Percentiles rank a stretch among this genome's conserved stretches.
These are phyloP conservation scores for Sebastes steindachneri DNA, from an alignment of 2,797 vertebrate species.

Conservation along the genomic window DNA sequence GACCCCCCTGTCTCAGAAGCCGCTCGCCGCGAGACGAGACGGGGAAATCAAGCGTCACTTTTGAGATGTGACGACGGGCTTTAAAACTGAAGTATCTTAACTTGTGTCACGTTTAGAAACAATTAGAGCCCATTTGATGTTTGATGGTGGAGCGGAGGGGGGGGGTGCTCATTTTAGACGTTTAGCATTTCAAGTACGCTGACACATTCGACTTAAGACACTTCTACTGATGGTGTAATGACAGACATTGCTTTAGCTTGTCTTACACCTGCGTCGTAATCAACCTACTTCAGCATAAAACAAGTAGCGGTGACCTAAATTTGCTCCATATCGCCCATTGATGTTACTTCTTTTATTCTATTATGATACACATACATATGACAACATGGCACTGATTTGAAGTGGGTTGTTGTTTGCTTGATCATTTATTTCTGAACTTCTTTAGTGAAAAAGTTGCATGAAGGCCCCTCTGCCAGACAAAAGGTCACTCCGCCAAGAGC, in stretches of 20 bases:
- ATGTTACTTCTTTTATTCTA: conserved; percentile 70
- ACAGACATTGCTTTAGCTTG: conserved; percentile 68
- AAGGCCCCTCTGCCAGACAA: conserved; percentile 56
- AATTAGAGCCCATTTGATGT: conserved; percentile 81
- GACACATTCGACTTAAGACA: conserved; percentile 59
- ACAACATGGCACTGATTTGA: conserved; percentile 54
- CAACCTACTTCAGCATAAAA: conserved; percentile 56
- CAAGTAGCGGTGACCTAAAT: conserved; percentile 67
- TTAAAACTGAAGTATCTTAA: conserved; percentile 75
- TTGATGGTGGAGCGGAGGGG: conserved; percentile 41
- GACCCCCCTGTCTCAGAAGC: conserved; percentile 61
- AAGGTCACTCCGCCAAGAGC: conserved; percentile 75
- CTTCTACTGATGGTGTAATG: conserved; percentile 43
- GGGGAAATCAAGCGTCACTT: conserved; percentile 73
- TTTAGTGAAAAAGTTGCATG: conserved; percentile 59
- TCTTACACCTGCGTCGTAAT: conserved; percentile 67
- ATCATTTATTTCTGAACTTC: conserved; percentile 46
- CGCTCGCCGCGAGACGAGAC: conserved; percentile 43
- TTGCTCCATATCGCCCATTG: conserved; percentile 55
- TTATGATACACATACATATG: conserved; percentile 59
- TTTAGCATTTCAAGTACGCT: conserved; percentile 77
- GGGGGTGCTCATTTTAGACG: conserved; percentile 75
- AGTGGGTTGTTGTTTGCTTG: conserved; percentile 31
- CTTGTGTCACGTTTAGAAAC: conserved; percentile 82
- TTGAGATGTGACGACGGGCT: conserved; percentile 63